phyloP scores from a whole-genome alignment of 2,113 vertebrate genomes.

The Carassius carassius region DNA sequence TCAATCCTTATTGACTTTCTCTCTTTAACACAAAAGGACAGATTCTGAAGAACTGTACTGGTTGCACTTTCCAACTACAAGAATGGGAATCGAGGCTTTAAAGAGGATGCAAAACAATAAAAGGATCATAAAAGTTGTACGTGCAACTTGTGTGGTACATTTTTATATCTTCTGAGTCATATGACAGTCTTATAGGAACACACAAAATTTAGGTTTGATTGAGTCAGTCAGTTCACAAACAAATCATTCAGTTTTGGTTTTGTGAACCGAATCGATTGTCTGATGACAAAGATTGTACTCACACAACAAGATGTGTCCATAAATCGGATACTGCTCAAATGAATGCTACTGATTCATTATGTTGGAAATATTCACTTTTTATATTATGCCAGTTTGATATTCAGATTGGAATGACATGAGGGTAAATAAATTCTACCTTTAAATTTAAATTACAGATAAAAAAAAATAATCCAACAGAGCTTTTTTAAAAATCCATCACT shows the following conservation, averaged over 20 bases:
- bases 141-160: not conserved
- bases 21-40: slow-evolving; percentile 2
- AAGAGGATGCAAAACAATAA: slow-evolving; percentile 8
- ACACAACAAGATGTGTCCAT: not conserved
- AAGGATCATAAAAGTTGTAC: not conserved
- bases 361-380: not conserved
- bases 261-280: not conserved
- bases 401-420: not conserved
- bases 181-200: not conserved
- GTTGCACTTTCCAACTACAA: not conserved
- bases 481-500: not conserved
- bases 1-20: not conserved
- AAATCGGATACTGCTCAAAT: not conserved
- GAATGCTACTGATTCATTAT: not conserved
- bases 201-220: not conserved
- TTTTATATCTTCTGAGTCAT: not conserved
- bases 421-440: not conserved
- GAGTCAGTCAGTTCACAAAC: not conserved
- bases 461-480: not conserved
- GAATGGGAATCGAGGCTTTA: not conserved
- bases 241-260: not conserved
- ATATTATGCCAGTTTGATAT: not conserved
- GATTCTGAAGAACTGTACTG: not conserved
- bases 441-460: not conserved
- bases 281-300: not conserved